Evolutionary conservation across 2,113 vertebrate genomes (phyloP).

Genomic region (Pionites leucogaster): DNA sequence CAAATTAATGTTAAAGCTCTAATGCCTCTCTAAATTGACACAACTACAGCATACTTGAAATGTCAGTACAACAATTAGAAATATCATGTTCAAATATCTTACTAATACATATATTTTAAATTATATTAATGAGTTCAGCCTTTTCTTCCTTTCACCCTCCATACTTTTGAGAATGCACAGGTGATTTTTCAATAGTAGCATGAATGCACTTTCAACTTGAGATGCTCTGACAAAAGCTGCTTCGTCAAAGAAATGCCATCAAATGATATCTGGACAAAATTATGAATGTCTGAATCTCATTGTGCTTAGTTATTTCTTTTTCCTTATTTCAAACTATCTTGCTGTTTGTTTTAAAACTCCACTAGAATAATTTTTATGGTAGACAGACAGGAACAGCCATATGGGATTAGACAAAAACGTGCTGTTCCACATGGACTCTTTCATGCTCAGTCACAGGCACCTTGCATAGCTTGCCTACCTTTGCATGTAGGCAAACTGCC

Average conservation of each 20-base stretch:
- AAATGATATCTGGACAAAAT: neutral
- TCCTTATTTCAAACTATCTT: neutral
- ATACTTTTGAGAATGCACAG: neutral
- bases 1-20: constrained; percentile 48
- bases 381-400: neutral
- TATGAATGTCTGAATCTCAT: neutral
- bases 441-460: neutral
- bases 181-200: neutral
- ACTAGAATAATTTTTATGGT: neutral
- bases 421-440: neutral
- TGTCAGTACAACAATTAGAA: constrained; percentile 44
- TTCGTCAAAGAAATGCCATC: neutral
- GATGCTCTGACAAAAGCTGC: neutral
- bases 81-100: constrained; percentile 11
- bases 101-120: constrained; percentile 6
- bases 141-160: neutral
- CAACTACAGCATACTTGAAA: constrained; percentile 45
- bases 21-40: constrained; percentile 29
- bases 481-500: neutral
- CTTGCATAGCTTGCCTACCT: neutral
- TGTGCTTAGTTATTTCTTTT: neutral
- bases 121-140: neutral
- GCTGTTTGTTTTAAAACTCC: neutral
- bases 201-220: neutral
- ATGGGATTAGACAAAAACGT: neutral